Base-by-base conservation (phyloP, 64 coral and sea anemone genomes). In the Acropora yongei region DNA sequence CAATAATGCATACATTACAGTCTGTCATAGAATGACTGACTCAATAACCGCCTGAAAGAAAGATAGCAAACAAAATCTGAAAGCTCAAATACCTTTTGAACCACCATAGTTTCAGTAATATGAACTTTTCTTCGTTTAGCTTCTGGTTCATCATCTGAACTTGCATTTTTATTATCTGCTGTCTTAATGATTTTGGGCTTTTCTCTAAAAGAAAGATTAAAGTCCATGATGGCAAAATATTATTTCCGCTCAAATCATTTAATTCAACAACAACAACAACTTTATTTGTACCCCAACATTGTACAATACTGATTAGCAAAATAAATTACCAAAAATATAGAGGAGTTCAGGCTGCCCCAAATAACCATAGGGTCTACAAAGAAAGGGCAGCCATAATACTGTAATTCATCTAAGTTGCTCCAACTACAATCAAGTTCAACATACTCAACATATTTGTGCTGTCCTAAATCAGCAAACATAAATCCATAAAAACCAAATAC, bases 401-500 rank as follows among this genome's bases (percentile, higher is more conserved):
- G 11, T 63, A 13, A 11, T 13, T 63, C 60, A 2, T 55, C 9
- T 9, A 55, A 55, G 51, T 55, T 55, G 51, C 51, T 55, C 51
- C 51, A 55, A 9, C 51, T 55, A 66, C 61, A 66, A 30, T 30
- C 68, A 71, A 20, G 13, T 77, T 48, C 19, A 44, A 99, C 97
- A 85, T 91, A 99, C 97, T 96, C 94, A 53, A 99, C 94, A 94
- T 99, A 99, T 99, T 95, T 96, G 63, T 99, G 97, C 13, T 85
- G 40, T 73, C 94, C 97, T 43, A 99, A 83, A 75, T 99, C 97
- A 44, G 83, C 91, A 95, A 99, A 99, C 94, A 95, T 93, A 76
- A 93, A 95, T 83, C 97, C 97, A 92, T 96, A 99, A 79, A 93
- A 99, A 16, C 97, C 97, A 96, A 99, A 99, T 4, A 99, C 97